Conservation (phyloP, 2,888 invertebrate genomes). For the Melanostoma scalare region DNA sequence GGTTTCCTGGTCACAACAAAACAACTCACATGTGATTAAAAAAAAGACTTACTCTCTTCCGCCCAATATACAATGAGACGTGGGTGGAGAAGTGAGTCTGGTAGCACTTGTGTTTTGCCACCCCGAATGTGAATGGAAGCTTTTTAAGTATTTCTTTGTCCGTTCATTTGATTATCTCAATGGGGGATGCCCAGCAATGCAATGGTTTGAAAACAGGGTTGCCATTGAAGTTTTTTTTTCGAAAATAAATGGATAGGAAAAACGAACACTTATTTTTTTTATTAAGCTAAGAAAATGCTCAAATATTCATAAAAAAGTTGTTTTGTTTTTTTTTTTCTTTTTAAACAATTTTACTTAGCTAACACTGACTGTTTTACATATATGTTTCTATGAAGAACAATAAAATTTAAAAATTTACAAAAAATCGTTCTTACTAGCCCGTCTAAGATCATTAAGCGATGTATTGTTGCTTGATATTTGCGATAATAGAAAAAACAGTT, state of each 20-base stretch:
- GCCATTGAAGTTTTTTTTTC: not conserved
- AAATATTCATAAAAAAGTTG: too few relatives aligned
- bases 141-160: conserved; percentile 4
- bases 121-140: conserved; percentile 8
- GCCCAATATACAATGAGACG: not conserved
- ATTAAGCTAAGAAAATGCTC: too few relatives aligned
- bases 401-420: too few relatives aligned
- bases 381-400: too few relatives aligned
- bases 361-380: too few relatives aligned
- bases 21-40: conserved; percentile 39
- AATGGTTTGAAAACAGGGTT: not conserved
- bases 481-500: too few relatives aligned
- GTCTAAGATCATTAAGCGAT: too few relatives aligned
- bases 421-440: too few relatives aligned
- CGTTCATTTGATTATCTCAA: not conserved
- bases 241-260: not conserved
- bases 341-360: too few relatives aligned
- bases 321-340: too few relatives aligned
- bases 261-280: too few relatives aligned
- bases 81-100: conserved; percentile 1
- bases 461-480: too few relatives aligned
- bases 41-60: conserved; percentile 14
- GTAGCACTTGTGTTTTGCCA: conserved; percentile 32
- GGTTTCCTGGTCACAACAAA: conserved; percentile 42
- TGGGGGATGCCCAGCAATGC: conserved; percentile 3